Evolutionary conservation across 2,888 invertebrate genomes (phyloP).

Genomic region (Linhomoeus sp.): DNA sequence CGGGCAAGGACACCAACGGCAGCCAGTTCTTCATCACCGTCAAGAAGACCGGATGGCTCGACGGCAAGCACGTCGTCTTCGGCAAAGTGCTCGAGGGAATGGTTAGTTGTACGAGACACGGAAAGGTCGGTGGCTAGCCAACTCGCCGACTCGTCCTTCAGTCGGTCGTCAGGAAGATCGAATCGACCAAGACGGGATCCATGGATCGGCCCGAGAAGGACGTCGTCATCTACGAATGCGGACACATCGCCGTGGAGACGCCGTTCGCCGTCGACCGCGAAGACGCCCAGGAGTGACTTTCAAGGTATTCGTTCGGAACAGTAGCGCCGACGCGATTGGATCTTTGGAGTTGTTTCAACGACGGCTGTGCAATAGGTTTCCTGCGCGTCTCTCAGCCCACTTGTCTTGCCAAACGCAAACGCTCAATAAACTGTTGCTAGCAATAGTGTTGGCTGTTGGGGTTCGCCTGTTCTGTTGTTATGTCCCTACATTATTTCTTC

Average conservation of each 20-base stretch:
- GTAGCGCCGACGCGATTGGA: too few species aligned
- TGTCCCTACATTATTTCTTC: too few species aligned
- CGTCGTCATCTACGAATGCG: constrained; percentile 56
- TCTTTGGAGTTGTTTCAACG: too few species aligned
- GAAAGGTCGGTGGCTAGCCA: neutral
- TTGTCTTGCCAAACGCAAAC: too few species aligned
- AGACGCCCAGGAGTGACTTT: constrained; percentile 40
- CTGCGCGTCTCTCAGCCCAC: too few species aligned
- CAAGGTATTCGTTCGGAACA: too few species aligned
- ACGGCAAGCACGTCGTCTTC: constrained; percentile 62
- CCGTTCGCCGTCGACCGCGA: constrained; percentile 66
- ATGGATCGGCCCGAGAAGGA: constrained; percentile 49
- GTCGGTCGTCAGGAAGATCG: constrained; percentile 56
- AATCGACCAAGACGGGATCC: constrained; percentile 50
- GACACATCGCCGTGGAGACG: constrained; percentile 42
- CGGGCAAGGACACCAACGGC: constrained; percentile 57
- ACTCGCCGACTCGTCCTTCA: constrained; percentile 28
- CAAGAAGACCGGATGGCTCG: constrained; percentile 59
- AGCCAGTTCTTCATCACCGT: constrained; percentile 79
- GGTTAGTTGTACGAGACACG: constrained; percentile 7
- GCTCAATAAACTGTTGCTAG: too few species aligned
- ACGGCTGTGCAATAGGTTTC: too few species aligned
- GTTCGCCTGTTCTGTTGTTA: too few species aligned
- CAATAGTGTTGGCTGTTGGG: too few species aligned
- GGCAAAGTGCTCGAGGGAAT: constrained; percentile 38